A percentile compares a stretch with the other conserved stretches of the same genome.
Conservation (phyloP, 2,888 invertebrate species). For the Alitta virens region DNA sequence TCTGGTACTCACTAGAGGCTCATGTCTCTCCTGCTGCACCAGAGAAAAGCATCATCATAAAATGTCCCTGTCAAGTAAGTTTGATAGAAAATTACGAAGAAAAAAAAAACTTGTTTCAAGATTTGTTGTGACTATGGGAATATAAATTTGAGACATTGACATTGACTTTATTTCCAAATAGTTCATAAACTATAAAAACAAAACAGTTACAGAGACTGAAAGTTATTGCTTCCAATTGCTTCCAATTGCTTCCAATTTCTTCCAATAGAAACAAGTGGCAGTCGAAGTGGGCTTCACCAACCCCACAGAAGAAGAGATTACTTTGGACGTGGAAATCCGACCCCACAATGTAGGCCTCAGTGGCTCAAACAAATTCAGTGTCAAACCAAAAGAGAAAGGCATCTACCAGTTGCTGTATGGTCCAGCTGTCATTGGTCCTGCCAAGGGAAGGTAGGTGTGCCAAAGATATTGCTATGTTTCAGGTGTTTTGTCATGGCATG, state of each 20-base stretch:
- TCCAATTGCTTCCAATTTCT: neutral
- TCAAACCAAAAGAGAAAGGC: conserved; percentile 43
- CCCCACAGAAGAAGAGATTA: conserved; percentile 45
- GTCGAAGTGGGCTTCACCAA: conserved; percentile 53
- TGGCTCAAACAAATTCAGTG: conserved; percentile 39
- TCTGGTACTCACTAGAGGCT: conserved; percentile 55
- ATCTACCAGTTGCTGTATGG: conserved; percentile 50
- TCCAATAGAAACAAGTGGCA: conserved; percentile 43
- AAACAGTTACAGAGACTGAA: too few relatives aligned
- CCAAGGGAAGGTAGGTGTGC: conserved; percentile 44
- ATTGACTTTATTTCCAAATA: too few relatives aligned
- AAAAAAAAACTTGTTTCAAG: too few relatives aligned
- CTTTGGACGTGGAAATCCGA: conserved; percentile 40
- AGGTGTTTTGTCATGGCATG: too few relatives aligned
- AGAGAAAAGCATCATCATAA: conserved; percentile 45
- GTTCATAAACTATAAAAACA: too few relatives aligned
- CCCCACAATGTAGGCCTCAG: conserved; percentile 34
- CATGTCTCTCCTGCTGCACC: conserved; percentile 51
- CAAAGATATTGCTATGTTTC: too few relatives aligned
- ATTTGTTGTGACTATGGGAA: too few relatives aligned
- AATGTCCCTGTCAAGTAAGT: conserved; percentile 52
- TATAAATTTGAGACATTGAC: too few relatives aligned
- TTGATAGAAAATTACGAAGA: too few relatives aligned
- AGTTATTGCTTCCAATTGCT: too few relatives aligned
- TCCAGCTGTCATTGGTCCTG: conserved; percentile 49